Conservation (phyloP, 2,797 vertebrate genomes). For the Centroberyx gerrardi region DNA sequence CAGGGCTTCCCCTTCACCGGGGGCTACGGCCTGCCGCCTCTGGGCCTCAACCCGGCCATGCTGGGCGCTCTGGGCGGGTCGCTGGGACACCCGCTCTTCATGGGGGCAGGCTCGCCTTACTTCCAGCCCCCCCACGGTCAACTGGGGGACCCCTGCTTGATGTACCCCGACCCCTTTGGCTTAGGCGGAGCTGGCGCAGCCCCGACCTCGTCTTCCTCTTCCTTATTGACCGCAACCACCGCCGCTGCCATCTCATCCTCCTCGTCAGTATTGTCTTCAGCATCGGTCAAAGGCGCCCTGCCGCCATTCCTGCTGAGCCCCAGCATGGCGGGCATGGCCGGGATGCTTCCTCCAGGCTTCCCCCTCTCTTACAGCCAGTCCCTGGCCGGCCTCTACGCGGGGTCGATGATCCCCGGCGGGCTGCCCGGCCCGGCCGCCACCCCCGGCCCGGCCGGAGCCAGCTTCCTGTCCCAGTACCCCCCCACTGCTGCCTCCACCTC, state of each 20-base stretch:
- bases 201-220: conserved; percentile 85
- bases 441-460: conserved; percentile 82
- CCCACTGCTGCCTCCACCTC: conserved; percentile 74
- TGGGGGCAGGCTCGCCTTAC: conserved; percentile 90
- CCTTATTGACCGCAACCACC: conserved; percentile 86
- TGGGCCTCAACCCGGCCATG: conserved; percentile 89
- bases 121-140: conserved; percentile 90
- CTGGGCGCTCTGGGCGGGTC: conserved; percentile 88
- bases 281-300: conserved; percentile 80
- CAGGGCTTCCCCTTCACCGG: conserved; percentile 89
- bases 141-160: conserved; percentile 89
- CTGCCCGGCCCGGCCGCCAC: conserved; percentile 85
- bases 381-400: conserved; percentile 91
- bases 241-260: conserved; percentile 84
- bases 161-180: conserved; percentile 89
- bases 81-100: conserved; percentile 89
- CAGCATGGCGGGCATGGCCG: conserved; percentile 84
- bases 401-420: conserved; percentile 87
- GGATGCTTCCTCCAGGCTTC: conserved; percentile 89
- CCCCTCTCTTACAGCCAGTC: conserved; percentile 91
- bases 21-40: conserved; percentile 89
- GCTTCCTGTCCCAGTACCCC: conserved; percentile 90
- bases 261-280: conserved; percentile 73
- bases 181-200: conserved; percentile 82
- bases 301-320: conserved; percentile 92